A percentile compares a stretch with the other conserved stretches of the same genome.
These are phyloP conservation scores for Crotalus horridus DNA, from an alignment of 2,113 vertebrate genomes.

Conservation along the genomic window DNA sequence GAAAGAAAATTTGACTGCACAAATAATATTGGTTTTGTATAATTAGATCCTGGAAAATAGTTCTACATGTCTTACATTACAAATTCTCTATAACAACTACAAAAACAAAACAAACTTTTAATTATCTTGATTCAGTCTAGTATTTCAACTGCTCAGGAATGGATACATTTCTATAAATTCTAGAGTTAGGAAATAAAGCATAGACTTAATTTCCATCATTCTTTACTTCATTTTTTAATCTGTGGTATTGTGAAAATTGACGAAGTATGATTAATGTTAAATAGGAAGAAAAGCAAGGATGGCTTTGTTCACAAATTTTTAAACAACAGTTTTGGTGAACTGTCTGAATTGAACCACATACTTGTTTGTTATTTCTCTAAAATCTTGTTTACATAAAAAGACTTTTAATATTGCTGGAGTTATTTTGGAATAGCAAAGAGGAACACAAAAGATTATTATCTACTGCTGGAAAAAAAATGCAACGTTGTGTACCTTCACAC, in stretches of 20 bases:
- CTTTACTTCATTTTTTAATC: not conserved
- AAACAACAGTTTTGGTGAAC: not conserved
- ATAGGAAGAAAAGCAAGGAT: not conserved
- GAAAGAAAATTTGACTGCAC: not conserved
- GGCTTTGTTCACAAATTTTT: not conserved
- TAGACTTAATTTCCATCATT: not conserved
- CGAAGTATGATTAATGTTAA: not conserved
- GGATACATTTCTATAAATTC: not conserved
- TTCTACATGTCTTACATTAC: not conserved
- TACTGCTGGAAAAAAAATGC: not conserved
- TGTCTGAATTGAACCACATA: not conserved
- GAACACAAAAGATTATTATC: not conserved
- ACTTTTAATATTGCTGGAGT: not conserved
- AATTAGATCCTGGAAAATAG: not conserved
- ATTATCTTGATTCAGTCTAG: not conserved
- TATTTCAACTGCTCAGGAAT: not conserved
- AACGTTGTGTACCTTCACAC: not conserved
- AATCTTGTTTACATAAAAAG: not conserved
- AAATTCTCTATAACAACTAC: not conserved
- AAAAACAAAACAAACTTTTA: not conserved
- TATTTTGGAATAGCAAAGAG: not conserved
- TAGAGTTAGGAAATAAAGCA: not conserved
- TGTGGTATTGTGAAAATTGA: not conserved
- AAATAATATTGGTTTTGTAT: not conserved
- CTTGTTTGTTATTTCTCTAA: not conserved